Evolutionary conservation across 1,140 invertebrate genomes (phyloP), one percentile per base, ranked within the genome.

Genomic region (Sitophilus oryzae): DNA sequence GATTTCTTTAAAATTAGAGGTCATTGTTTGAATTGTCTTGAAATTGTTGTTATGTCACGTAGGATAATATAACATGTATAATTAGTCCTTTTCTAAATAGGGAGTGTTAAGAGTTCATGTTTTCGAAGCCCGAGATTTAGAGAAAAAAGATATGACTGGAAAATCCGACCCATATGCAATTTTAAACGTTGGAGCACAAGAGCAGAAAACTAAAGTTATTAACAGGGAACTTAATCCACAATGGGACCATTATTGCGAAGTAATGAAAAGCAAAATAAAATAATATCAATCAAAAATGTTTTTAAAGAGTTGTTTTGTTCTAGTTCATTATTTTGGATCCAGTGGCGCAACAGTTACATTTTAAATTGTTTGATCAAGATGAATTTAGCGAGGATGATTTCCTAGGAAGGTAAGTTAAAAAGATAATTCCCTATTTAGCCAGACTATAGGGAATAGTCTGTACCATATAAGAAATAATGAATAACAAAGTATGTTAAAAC

Each of bases 101-200:
- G 87, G 89, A 58, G 83, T 92, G 43, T 73, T 91, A 42, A 77
- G 89, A 64, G 85, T 96, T 56, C 85, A 93, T 66, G 82, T 95
- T 2, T 82, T 94, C 2, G 88, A 93, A 79, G 93, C 89, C 11
- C 86, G 88, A 70, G 85, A 96, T 72, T 76, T 97, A 2, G 89
- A 91, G 80, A 93, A 88, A 66, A 91, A 89, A 74, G 88, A 91
- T 72, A 85, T 96, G 65, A 93, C 92, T 74, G 91, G 91, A 65
- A 96, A 95, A 74, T 94, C 91, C 2, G 93, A 96, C 78, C 93
- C 93, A 4, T 96, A 96, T 73, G 85, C 85, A 30, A 80, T 93
- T 38, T 79, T 93, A 64, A 83, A 80, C 61, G 86, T 95, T 38
- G 91, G 91, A 36, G 84, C 90, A 0, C 85, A 92, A 72, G 83